These are phyloP conservation scores for Antidorcas marsupialis DNA, from an alignment of 2,113 vertebrate species.

Conservation along the genomic window DNA sequence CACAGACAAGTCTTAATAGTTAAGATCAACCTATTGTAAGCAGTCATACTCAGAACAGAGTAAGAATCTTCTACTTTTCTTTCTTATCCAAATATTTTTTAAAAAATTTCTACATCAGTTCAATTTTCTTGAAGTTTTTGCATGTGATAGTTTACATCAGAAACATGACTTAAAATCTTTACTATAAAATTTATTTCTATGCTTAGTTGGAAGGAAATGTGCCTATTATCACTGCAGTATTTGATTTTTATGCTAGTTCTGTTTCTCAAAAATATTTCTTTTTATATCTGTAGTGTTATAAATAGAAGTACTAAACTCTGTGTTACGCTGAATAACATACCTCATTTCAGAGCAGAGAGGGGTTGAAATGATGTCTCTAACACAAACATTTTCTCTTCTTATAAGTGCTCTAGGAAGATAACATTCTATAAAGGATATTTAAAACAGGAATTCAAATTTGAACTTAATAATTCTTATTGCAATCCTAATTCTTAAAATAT, in stretches of 20 bases:
- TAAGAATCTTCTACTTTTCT: not conserved
- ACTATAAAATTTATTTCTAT: slow-evolving; percentile 8
- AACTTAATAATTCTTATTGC: not conserved
- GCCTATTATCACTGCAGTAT: not conserved
- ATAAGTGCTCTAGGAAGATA: not conserved
- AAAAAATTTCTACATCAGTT: not conserved
- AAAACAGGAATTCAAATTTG: not conserved
- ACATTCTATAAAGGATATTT: slow-evolving; percentile 6
- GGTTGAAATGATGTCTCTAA: slow-evolving; percentile 6
- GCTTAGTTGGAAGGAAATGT: not conserved
- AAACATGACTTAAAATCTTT: not conserved
- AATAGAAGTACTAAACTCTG: not conserved
- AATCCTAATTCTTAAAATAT: slow-evolving; percentile 23
- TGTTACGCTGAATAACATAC: not conserved
- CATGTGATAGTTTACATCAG: not conserved
- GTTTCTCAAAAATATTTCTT: not conserved
- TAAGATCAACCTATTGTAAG: not conserved
- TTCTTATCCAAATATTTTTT: not conserved
- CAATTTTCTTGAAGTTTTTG: not conserved
- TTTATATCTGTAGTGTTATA: not conserved
- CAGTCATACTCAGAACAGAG: not conserved
- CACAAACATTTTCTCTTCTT: not conserved
- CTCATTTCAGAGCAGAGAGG: not conserved
- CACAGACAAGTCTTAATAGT: not conserved
- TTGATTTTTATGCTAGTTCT: not conserved